These are phyloP conservation scores for Rhabdophis nuchalis DNA, from an alignment of 2,797 vertebrate genomes.

Conservation along the genomic window DNA sequence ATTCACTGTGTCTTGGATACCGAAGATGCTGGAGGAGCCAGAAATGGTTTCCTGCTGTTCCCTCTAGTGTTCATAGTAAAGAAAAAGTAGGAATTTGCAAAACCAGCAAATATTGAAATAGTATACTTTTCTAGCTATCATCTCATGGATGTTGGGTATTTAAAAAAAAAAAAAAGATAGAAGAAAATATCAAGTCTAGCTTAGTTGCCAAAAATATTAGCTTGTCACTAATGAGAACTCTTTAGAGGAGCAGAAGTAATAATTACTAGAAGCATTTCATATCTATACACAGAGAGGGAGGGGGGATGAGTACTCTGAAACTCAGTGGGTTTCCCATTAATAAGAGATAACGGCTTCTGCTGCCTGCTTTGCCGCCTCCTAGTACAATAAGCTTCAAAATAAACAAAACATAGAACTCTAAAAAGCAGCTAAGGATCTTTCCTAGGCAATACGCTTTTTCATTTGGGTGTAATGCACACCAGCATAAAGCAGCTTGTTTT, in stretches of 20 bases:
- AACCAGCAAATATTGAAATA: constrained; percentile 51
- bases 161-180: constrained; percentile 10
- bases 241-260: constrained; percentile 45
- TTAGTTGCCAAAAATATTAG: constrained; percentile 38
- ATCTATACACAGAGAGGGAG: not conserved
- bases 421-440: not conserved
- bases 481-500: not conserved
- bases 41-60: constrained; percentile 32
- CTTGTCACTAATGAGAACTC: not conserved
- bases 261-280: constrained; percentile 25
- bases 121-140: constrained; percentile 32
- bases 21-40: not conserved
- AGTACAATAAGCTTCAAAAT: not conserved
- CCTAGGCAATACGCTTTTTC: not conserved
- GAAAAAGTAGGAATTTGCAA: constrained; percentile 42
- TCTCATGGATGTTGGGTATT: not conserved
- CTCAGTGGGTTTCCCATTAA: constrained; percentile 12
- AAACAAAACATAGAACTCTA: not conserved
- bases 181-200: constrained; percentile 43
- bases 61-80: constrained; percentile 45
- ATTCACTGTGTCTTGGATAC: constrained; percentile 4
- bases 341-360: not conserved
- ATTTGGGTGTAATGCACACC: not conserved
- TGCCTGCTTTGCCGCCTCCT: constrained; percentile 8
- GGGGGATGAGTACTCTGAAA: constrained; percentile 36